A percentile compares a stretch with the other conserved stretches of the same genome.
Conservation (phyloP, 2,797 vertebrate species). For the Erethizon dorsatum region DNA sequence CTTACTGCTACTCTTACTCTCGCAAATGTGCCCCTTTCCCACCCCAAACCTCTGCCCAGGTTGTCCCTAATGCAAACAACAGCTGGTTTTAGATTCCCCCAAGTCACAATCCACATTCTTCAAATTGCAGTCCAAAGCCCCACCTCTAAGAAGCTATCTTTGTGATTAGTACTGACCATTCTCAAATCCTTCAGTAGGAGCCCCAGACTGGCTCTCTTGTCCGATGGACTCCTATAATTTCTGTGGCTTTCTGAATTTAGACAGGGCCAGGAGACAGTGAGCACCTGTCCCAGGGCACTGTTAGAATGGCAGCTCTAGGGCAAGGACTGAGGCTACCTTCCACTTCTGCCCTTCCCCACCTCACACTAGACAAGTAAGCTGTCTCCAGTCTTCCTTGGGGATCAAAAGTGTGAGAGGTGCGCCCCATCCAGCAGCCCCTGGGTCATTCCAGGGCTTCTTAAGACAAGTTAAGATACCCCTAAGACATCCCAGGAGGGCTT, state of each 20-base stretch:
- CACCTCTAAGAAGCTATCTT: slow-evolving; percentile 78
- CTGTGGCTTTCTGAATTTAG: slow-evolving; percentile 69
- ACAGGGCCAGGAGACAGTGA: background rate
- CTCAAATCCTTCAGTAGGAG: slow-evolving; percentile 27
- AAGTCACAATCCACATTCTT: slow-evolving; percentile 80
- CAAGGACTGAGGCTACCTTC: background rate
- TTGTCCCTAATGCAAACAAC: slow-evolving; percentile 55
- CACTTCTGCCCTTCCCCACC: background rate
- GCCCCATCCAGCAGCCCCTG: background rate
- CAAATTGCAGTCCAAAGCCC: slow-evolving; percentile 72
- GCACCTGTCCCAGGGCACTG: background rate
- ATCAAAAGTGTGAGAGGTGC: background rate
- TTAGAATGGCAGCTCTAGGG: slow-evolving; percentile 21
- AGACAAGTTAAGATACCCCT: background rate
- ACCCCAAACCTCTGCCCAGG: slow-evolving; percentile 13
- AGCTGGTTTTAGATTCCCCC: slow-evolving; percentile 77
- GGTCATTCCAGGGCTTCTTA: background rate
- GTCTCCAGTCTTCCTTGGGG: slow-evolving; percentile 4
- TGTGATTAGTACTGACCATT: slow-evolving; percentile 69
- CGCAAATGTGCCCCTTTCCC: background rate
- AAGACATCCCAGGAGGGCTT: background rate
- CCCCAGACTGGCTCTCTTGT: background rate
- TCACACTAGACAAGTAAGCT: background rate
- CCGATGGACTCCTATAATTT: slow-evolving; percentile 21
- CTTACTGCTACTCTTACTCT: background rate